These are phyloP conservation scores for Blera fallax DNA, from an alignment of 2,888 invertebrate genomes.

Conservation along the genomic window DNA sequence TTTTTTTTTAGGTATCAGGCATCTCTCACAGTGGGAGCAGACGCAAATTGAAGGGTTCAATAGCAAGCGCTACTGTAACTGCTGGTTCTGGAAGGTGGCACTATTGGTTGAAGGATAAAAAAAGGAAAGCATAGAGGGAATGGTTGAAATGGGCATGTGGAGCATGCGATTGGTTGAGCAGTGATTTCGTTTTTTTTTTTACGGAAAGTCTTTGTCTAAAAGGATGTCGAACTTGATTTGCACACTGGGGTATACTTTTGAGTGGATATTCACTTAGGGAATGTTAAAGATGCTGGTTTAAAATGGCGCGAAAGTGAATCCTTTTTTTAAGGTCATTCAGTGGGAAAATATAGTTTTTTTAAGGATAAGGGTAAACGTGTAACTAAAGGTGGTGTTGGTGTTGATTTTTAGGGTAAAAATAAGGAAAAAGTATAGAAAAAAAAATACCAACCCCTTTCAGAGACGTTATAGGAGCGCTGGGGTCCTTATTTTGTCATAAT, in stretches of 20 bases:
- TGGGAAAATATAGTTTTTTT: neutral
- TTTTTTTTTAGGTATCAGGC: conserved; percentile 13
- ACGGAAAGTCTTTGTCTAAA: neutral
- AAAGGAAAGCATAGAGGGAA: conserved; percentile 35
- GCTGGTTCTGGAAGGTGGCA: conserved; percentile 32
- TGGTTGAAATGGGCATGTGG: conserved; percentile 49
- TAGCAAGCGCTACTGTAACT: neutral
- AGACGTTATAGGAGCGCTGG: neutral
- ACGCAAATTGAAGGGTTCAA: conserved; percentile 71
- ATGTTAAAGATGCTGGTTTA: neutral
- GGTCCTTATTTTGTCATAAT: neutral
- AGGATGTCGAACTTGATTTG: conserved; percentile 51
- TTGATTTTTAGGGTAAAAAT: conserved; percentile 22
- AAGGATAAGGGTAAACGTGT: conserved; percentile 16
- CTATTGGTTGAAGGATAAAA: conserved; percentile 45
- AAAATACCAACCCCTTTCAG: conserved; percentile 9
- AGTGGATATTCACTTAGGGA: neutral
- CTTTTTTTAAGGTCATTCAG: neutral
- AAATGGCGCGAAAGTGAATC: conserved; percentile 48
- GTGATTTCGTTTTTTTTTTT: conserved; percentile 7
- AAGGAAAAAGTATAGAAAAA: neutral
- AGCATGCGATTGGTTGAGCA: conserved; percentile 60
- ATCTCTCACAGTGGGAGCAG: conserved; percentile 69
- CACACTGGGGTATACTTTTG: conserved; percentile 29
- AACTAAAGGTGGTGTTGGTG: neutral